Base-by-base conservation (phyloP, 2,113 vertebrate species). In the Pristiophorus japonicus region DNA sequence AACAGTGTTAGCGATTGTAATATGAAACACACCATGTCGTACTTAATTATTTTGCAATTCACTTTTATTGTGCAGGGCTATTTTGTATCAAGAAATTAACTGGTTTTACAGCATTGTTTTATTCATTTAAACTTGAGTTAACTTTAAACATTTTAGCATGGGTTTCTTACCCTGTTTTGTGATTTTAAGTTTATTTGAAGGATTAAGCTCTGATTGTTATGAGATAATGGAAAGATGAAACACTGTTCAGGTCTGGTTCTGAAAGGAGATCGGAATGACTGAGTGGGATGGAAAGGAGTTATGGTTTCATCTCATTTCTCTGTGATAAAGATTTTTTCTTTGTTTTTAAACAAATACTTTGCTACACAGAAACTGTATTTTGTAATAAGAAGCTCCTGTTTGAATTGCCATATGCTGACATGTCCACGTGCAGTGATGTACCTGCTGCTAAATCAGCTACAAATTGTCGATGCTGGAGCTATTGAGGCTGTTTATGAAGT, bases 371-470 rank as follows among this genome's bases (percentile, higher is more conserved):
- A 98, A 97, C 96, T 98, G 12, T 99, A 97, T 97, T 96, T 99
- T 95, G 95, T 99, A 34, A 97, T 99, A 55, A 98, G 98, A 8
- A 98, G 99, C 0, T 98, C 98, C 3, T 99, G 99, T 96, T 96
- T 99, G 95, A 96, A 96, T 4, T 99, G 99, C 81, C 98, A 98
- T 96, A 97, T 97, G 97, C 96, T 99, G 96, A 98, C 98, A 0
- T 99, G 99, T 95, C 96, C 98, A 7, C 97, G 99, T 20, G 96
- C 98, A 0, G 97, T 98, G 95, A 96, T 99, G 95, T 98, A 99
- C 96, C 97, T 99, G 0, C 97, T 99, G 84, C 95, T 98, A 0
- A 97, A 98, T 96, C 99, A 99, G 97, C 97, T 99, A 38, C 97
- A 96, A 96, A 97, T 99, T 30, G 94, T 99, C 96, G 97, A 99